These are phyloP conservation scores for Arenicola marina DNA, from an alignment of 2,888 invertebrate species.

Conservation along the genomic window DNA sequence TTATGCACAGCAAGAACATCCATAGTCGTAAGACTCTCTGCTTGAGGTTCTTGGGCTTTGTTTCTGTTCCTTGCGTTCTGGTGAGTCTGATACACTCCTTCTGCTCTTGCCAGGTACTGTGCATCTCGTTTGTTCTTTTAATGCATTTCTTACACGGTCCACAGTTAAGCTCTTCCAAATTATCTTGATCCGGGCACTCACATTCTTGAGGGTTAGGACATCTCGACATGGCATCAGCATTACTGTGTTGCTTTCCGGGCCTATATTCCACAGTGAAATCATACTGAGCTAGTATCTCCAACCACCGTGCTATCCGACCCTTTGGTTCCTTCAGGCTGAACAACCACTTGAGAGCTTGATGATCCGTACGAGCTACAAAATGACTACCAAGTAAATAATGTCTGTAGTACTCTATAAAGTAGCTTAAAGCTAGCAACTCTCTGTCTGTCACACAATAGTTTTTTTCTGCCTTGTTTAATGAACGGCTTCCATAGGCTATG, in stretches of 20 bases:
- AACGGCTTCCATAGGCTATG: too few species aligned
- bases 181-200: background rate
- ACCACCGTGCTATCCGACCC: slow-evolving; percentile 9
- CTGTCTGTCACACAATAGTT: too few species aligned
- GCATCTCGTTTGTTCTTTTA: background rate
- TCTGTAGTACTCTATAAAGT: slow-evolving; percentile 15
- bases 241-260: background rate
- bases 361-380: slow-evolving; percentile 23
- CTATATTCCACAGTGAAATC: background rate
- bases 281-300: background rate
- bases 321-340: slow-evolving; percentile 7
- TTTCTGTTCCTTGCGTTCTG: too few species aligned
- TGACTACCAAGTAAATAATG: slow-evolving; percentile 20
- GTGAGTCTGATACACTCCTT: too few species aligned
- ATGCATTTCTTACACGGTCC: slow-evolving; percentile 7
- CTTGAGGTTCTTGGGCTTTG: too few species aligned
- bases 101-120: too few species aligned
- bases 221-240: slow-evolving; percentile 7
- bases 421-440: slow-evolving; percentile 24
- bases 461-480: slow-evolving; percentile 16
- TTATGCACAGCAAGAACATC: too few species aligned
- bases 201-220: slow-evolving; percentile 1
- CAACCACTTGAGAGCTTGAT: slow-evolving; percentile 16
- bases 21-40: too few species aligned
- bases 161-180: background rate